These are phyloP conservation scores for Heliopora coerulea DNA, from an alignment of 92 coral and sea anemone species.

Conservation along the genomic window DNA sequence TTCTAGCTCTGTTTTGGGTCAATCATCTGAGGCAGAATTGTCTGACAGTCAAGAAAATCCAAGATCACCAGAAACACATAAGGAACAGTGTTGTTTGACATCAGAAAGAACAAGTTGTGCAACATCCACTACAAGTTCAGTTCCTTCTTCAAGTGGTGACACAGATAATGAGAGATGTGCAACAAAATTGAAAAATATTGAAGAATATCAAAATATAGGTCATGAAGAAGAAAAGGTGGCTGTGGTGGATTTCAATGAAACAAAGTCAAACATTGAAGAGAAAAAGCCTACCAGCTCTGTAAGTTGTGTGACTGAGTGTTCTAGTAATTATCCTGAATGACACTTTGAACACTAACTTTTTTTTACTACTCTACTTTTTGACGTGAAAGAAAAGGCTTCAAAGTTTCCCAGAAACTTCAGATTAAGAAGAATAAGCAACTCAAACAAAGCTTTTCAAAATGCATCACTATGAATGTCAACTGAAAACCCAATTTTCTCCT, in stretches of 20 bases:
- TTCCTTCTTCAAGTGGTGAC: not conserved
- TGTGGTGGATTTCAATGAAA: not conserved
- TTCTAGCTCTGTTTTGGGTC: not conserved
- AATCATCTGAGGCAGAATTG: not conserved
- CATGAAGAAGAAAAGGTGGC: not conserved
- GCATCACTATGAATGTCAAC: no score
- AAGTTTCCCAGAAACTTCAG: no score
- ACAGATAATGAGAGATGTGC: not conserved
- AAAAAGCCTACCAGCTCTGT: constrained; percentile 2
- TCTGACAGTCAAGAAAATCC: not conserved
- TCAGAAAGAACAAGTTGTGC: constrained; percentile 20
- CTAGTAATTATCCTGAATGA: no score
- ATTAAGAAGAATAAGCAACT: no score
- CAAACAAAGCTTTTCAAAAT: no score
- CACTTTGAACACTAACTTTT: no score
- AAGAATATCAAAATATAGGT: constrained; percentile 1
- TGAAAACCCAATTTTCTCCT: no score
- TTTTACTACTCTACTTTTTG: no score
- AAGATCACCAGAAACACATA: not conserved
- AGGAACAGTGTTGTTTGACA: not conserved
- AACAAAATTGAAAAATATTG: not conserved
- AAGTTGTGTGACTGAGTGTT: not conserved
- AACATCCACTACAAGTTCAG: constrained; percentile 9
- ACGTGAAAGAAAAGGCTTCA: no score
- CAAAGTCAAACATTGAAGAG: not conserved